Evolutionary conservation across 1,140 invertebrate genomes (phyloP).

Genomic region (Eubasilissa regina): DNA sequence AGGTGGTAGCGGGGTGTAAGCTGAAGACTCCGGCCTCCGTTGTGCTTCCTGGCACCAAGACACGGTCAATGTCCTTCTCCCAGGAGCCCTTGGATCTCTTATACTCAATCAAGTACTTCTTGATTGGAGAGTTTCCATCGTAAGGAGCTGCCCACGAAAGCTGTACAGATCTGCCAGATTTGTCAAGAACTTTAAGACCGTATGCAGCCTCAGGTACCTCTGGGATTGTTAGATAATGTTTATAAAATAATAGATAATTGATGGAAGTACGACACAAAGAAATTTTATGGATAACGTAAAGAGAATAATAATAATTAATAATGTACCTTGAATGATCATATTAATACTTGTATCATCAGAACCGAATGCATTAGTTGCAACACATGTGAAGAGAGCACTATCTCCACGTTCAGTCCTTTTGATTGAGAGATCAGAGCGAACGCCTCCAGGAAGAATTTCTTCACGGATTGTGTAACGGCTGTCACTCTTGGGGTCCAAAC

Average conservation of each 20-base stretch:
- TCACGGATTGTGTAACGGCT: conserved; percentile 93
- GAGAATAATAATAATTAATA: too few species aligned
- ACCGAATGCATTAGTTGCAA: conserved; percentile 95
- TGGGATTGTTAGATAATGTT: conserved; percentile 64
- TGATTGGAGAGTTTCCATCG: conserved; percentile 95
- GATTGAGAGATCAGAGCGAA: conserved; percentile 91
- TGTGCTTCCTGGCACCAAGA: conserved; percentile 88
- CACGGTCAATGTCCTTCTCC: conserved; percentile 88
- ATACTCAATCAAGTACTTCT: conserved; percentile 93
- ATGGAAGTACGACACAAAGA: too few species aligned
- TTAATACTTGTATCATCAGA: conserved; percentile 96
- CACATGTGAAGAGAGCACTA: conserved; percentile 94
- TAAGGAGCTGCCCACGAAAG: conserved; percentile 95
- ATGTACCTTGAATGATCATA: conserved; percentile 92
- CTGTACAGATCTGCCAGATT: conserved; percentile 91
- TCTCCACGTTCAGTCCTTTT: conserved; percentile 91
- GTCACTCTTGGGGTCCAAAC: conserved; percentile 89
- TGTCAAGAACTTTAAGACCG: conserved; percentile 91
- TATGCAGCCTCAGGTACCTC: conserved; percentile 95
- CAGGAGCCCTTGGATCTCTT: conserved; percentile 90
- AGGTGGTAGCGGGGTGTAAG: conserved; percentile 91
- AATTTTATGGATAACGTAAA: too few species aligned
- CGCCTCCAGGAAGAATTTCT: conserved; percentile 89
- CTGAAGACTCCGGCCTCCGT: conserved; percentile 91
- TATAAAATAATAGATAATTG: too few species aligned